Base-by-base conservation (phyloP, 64 coral and sea anemone species). In the Montipora sp. region DNA sequence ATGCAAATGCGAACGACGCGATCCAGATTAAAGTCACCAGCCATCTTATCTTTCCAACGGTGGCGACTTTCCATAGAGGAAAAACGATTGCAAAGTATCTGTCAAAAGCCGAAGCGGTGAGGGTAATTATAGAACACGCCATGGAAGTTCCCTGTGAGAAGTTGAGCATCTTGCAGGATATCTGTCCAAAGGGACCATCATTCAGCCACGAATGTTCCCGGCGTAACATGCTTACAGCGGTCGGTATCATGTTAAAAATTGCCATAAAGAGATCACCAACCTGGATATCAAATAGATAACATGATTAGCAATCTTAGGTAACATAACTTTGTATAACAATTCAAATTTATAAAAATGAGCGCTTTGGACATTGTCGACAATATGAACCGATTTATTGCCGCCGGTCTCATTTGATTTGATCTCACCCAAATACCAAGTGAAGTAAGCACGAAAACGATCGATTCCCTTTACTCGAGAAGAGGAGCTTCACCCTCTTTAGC, bases 41-140 rank as follows among this genome's bases (percentile, higher is more conserved):
- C 90, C 90, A 92, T 63, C 47, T 61, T 22, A 80, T 92, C 44
- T 36, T 83, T 36, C 18, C 58, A 0, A 23, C 49, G 24, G 43
- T 65, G 20, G 80, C 51, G 1, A 68, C 77, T 19, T 78, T 83
- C 48, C 83, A 71, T 7, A 93, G 47, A 24, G 91, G 91, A 27
- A 72, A 93, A 36, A 88, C 84, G 36, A 93, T 76, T 7, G 91
- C 91, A 63, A 83, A 83, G 50, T 87, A 93, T 18, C 91, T 43
- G 46, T 93, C 91, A 57, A 69, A 74, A 14, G 91, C 91, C 65
- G 88, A 71, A 36, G 76, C 91, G 21, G 91, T 88, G 0, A 93
- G 91, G 67, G 91, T 93, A 18, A 93, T 87, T 22, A 93, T 88
- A 5, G 91, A 93, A 19, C 75, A 59, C 0, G 91, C 91, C 83